Evolutionary conservation across 2,888 invertebrate species (phyloP), one percentile per base, ranked within the genome.

Genomic region (Parnassius apollo): DNA sequence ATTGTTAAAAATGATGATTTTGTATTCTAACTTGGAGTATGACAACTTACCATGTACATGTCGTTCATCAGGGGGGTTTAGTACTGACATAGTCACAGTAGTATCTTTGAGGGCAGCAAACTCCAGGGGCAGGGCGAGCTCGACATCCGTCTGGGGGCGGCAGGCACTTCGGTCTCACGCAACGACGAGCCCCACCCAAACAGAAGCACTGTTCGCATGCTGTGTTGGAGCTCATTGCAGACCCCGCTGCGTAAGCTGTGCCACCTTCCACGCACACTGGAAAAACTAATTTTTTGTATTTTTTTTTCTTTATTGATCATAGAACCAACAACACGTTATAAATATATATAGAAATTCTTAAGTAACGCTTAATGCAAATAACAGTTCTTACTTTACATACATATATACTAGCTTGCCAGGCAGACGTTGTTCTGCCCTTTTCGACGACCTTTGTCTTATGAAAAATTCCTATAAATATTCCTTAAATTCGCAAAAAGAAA

Each of bases 121-220:
- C 94, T 65, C 94, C 93, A 10, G 93, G 84, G 9, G 93, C 82
- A 67, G 94, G 94, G 13, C 92, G 87, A 0, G 96, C 94, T 49
- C 82, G 87, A 81, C 96, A 96, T 60, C 95, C 96, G 22, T 94
- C 93, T 48, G 96, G 93, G 1, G 95, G 94, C 57, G 96, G 92
- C 76, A 96, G 92, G 84, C 97, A 97, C 76, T 94, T 94, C 0
- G 97, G 97, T 67, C 94, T 93, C 60, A 97, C 95, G 84, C 97
- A 97, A 73, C 94, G 93, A 72, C 95, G 94, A 59, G 90, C 89
- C 4, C 96, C 96, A 44, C 93, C 90, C 72, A 96, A 94, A 80
- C 97, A 97, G 88, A 96, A 97, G 87, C 97, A 97, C 83, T 96
- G 96, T 83, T 96, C 95, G 87, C 97, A 97, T n/a, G 95, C 93